Evolutionary conservation across 2,888 invertebrate genomes (phyloP), one percentile per base, ranked within the genome.

Genomic region (Bugulina stolonifera): DNA sequence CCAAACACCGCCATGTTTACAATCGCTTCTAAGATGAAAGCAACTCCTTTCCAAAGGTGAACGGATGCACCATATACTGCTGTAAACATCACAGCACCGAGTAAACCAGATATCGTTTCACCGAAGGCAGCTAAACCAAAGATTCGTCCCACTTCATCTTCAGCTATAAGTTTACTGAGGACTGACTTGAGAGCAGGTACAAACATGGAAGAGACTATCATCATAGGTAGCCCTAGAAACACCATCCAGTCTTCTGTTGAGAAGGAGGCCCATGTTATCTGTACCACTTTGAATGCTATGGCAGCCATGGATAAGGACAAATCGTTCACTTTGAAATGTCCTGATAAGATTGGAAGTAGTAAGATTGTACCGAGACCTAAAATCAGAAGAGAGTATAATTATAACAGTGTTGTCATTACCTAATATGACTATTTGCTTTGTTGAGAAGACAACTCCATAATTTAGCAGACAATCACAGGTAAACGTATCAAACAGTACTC

Each of bases 51-150:
- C 73, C 79, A 82, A 35, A 81, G 73, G 34, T 75, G 71, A 0
- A 80, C 76, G 0, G 82, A 81, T 18, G 78, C 78, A n/a, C 79
- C 77, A 75, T 83, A 84, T 35, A 83, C 71, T 71, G 76, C 78
- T 1, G 79, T 80, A 75, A 83, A 82, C 32, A 81, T 75, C 1
- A 82, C 75, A 0, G 80, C 76, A 0, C 83, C 83, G 3, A 82
- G 29, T 0, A 83, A 75, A 73, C 79, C 82, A 0, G 82, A 79
- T 0, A 79, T 75, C 0, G 83, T 81, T 74, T 83, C 83, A 0
- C 79, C 80, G 71, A 80, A 78, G 2, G 83, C 80, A 0, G 82
- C 75, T 18, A 83, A 74, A 1, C 83, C 80, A 73, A 84, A 84
- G 22, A 78, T 77, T 73, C 82, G 82, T 0, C 83, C 82, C 18